Evolutionary conservation across 2,113 vertebrate genomes (phyloP).

Genomic region (Ceratotherium simum): DNA sequence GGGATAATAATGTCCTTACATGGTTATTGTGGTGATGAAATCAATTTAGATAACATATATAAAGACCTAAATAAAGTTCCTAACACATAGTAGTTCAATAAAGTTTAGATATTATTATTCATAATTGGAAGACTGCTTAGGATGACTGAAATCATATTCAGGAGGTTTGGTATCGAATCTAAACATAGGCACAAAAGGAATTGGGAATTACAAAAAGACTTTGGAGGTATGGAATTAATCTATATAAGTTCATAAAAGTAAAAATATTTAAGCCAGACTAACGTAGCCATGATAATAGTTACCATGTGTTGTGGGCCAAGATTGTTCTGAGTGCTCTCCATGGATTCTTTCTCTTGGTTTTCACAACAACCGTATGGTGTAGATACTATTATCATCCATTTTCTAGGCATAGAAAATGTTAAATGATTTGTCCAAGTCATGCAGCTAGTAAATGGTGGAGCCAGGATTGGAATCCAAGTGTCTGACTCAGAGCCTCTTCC

Average conservation of each 20-base stretch:
- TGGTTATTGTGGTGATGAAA: background rate
- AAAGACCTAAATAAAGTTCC: conserved; percentile 26
- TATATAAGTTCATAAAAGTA: background rate
- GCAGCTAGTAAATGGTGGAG: background rate
- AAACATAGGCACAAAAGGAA: background rate
- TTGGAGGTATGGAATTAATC: background rate
- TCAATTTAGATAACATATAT: background rate
- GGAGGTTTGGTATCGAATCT: background rate
- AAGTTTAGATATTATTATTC: background rate
- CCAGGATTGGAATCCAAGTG: background rate
- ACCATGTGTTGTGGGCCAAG: background rate
- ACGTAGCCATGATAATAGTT: background rate
- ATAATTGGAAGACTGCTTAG: background rate
- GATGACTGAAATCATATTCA: background rate
- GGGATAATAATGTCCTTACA: background rate
- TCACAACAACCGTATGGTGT: background rate
- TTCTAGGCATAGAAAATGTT: background rate
- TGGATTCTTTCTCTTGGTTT: background rate
- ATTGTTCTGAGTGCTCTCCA: background rate
- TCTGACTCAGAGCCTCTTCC: background rate
- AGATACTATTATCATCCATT: background rate
- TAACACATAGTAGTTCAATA: background rate
- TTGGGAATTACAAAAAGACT: conserved; percentile 15
- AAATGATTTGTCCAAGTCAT: background rate
- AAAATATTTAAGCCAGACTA: conserved; percentile 28